Evolutionary conservation across 2,888 invertebrate genomes (phyloP).

Genomic region (Gymnocheta viridis): DNA sequence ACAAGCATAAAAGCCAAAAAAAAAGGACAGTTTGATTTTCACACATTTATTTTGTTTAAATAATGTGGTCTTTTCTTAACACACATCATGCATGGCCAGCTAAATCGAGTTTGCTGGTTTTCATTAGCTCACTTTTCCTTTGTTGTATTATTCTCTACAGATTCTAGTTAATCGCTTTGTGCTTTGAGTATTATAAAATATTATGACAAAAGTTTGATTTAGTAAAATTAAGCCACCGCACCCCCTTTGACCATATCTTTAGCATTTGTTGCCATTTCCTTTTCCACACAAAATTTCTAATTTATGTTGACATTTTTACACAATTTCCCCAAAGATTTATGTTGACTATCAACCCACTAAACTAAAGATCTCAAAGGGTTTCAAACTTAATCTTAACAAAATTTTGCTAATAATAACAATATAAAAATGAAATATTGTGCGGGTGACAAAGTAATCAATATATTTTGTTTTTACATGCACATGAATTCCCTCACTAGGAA

Average conservation of each 20-base stretch:
- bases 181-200: slow-evolving; percentile 7
- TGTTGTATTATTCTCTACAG: neutral
- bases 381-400: neutral
- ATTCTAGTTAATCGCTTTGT: slow-evolving; percentile 15
- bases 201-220: neutral
- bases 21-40: neutral
- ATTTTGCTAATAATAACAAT: neutral
- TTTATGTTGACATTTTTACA: neutral
- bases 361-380: slow-evolving; percentile 2
- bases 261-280: neutral
- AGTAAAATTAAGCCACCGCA: neutral
- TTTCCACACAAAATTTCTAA: neutral
- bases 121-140: neutral
- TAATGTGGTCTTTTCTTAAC: neutral
- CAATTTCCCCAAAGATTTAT: neutral
- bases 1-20: neutral
- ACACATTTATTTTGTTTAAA: slow-evolving; percentile 17
- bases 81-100: neutral
- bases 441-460: too few relatives aligned
- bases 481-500: too few relatives aligned
- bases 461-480: too few relatives aligned
- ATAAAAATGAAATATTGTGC: neutral
- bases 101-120: neutral
- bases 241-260: neutral
- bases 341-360: neutral